A percentile compares a stretch with the other conserved stretches of the same genome.
phyloP scores from a whole-genome alignment of 2,113 vertebrate species.

The Eurystomus gularis region DNA sequence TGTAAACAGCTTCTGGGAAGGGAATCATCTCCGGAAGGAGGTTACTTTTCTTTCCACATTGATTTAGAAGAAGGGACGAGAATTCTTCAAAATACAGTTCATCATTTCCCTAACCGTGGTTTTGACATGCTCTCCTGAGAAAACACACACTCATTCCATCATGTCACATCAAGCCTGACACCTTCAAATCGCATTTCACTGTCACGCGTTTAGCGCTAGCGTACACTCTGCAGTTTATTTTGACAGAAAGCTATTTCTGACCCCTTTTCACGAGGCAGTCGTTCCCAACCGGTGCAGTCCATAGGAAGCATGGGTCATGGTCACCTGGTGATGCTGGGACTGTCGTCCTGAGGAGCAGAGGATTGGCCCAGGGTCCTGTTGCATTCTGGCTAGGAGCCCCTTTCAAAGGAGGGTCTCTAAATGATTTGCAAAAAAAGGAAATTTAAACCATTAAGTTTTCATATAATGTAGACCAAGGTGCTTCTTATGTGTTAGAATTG shows the following conservation, averaged over 20 bases:
- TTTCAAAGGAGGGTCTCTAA: neutral
- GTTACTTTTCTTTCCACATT: neutral
- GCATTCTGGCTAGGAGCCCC: neutral
- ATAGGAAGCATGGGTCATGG: neutral
- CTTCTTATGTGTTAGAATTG: neutral
- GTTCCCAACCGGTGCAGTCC: neutral
- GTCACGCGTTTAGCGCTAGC: neutral
- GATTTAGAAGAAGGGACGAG: neutral
- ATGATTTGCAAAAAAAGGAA: neutral
- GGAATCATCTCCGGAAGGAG: neutral
- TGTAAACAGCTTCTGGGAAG: neutral
- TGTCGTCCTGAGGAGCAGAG: rapidly evolving
- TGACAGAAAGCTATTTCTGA: neutral
- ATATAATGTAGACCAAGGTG: neutral
- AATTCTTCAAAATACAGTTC: neutral
- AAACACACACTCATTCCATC: neutral
- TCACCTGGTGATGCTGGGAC: neutral
- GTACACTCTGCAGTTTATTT: neutral
- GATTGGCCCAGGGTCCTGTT: neutral
- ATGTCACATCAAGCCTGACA: neutral
- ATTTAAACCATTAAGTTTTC: neutral
- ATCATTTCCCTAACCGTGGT: neutral
- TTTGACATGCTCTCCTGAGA: neutral
- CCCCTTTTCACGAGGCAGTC: neutral
- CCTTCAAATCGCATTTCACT: neutral